Base-by-base conservation (phyloP, 92 coral and sea anemone species). In the Palythoa heliodiscus region DNA sequence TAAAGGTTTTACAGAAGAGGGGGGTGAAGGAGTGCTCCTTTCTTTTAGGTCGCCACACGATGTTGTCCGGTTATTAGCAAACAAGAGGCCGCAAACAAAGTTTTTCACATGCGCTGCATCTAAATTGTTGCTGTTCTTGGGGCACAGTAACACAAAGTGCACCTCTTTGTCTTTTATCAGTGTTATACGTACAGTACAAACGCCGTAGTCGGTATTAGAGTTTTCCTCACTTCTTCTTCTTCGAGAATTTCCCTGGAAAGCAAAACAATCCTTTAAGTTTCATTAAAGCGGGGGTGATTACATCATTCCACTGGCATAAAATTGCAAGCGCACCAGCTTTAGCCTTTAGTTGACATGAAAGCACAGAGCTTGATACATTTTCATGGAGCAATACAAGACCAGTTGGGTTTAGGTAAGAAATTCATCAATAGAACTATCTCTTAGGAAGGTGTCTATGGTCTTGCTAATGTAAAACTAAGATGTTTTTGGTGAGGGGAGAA, bases 111-210 rank as follows among this genome's bases (percentile, higher is more conserved):
- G 37, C 16, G 19, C 19, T n/a, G 83, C 19, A 63, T 58, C 13
- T 12, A 58, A 38, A 1, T 39, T 37, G 52, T 39, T 37, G 52
- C 38, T 53, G 3, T 38, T 52, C 15, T 58, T 78, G 16, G 83
- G 71, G 22, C 83, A 78, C 52, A 78, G 54, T 52, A 78, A 78
- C 71, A 61, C 71, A 39, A 78, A 78, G 13, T 57, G 68, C 69
- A 78, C 83, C 17, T 19, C 50, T 6, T 58, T 78, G 47, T 63
- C 83, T 8, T 60, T 58, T 10, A 58, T 11, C n/a, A 15, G 6
- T 60, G 60, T 50, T 58, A 78, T 60, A 19, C 55, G 83, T 50
- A 58, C 83, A 15, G 70, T 55, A 54, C 83, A 78, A 16, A 43
- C 37, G 54, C 83, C 68, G 24, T 54, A 57, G 55, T 78, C 71